Evolutionary conservation across 2,113 vertebrate genomes (phyloP), one percentile per base, ranked within the genome.

Genomic region (Labrus mixtus): DNA sequence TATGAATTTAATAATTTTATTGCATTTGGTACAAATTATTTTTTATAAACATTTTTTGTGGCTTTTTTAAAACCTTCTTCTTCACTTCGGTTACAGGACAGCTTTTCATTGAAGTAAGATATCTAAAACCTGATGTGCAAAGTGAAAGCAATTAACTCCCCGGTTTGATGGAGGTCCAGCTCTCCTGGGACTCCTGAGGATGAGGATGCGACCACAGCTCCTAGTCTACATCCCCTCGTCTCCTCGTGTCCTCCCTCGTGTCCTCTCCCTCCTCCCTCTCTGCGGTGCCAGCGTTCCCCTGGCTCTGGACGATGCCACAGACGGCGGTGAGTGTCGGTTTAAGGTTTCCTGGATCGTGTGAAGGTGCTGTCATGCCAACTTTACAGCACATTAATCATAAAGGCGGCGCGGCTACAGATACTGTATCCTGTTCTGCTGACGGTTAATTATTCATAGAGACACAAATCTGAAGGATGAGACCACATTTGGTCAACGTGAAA

Each of bases 341-440:
- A 51, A 55, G 50, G 88, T 90, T 72, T 86, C 55, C 75, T 6
- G 60, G 76, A 83, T 89, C 82, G 76, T 90, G 85, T 83, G 77
- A 90, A 88, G 82, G 76, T 68, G 82, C 87, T 88, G 90, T 90
- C 86, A 76, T 20, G 65, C 41, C 76, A 75, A 58, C 83, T 84
- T 86, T 73, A 87, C 81, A 83, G 81, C 84, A 75, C 89, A 91
- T 93, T 91, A 87, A 92, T 93, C 91, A 93, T 76, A 79, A 63
- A 66, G 79, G 57, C 76, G 25, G 65, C 58, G 84, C 62, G 79
- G 91, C 71, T 20, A 79, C 33, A 66, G 82, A 85, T 86, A 69
- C 71, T 53, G 85, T 64, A 85, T 87, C 78, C 65, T 79, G 78
- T 79, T 76, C 84, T 78, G 80, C 71, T 81, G 60, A 56, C 33